phyloP scores from a whole-genome alignment of 2,113 vertebrate genomes.

The Nibea albiflora region DNA sequence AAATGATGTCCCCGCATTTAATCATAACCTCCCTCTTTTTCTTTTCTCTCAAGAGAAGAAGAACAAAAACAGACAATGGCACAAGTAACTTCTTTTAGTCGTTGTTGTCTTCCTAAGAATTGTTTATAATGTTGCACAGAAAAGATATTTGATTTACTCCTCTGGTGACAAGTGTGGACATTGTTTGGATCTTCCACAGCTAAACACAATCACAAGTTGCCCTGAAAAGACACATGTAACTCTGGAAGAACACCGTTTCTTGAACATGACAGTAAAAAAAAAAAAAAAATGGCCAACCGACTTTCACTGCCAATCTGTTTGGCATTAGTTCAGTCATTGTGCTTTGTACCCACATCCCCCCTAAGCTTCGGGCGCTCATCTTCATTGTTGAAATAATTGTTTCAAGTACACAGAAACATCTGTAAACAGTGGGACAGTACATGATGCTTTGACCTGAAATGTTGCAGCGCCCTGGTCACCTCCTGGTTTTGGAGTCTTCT shows the following conservation, averaged over 20 bases:
- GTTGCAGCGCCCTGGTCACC: conserved; percentile 21
- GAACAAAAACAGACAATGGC: background rate
- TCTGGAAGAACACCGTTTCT: background rate
- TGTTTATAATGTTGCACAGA: background rate
- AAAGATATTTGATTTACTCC: background rate
- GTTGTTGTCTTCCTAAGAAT: background rate
- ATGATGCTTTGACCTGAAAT: conserved; percentile 30
- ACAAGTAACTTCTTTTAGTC: background rate
- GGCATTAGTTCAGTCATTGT: background rate
- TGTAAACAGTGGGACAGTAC: background rate
- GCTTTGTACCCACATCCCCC: background rate
- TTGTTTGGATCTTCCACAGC: background rate
- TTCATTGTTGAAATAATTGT: background rate
- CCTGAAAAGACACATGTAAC: background rate
- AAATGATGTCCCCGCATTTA: too few relatives aligned
- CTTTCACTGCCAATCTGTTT: conserved; percentile 3
- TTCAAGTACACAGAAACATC: conserved; percentile 8
- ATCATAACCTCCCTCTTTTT: background rate
- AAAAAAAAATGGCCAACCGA: background rate
- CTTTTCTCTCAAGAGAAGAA: too few relatives aligned
- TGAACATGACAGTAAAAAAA: background rate
- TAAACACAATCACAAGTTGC: background rate
- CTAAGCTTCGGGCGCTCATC: background rate
- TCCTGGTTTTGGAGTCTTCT: conserved; percentile 41
- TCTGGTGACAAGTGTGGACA: background rate